Conservation (phyloP, 2,113 vertebrate species). For the Sisor rabdophorus region DNA sequence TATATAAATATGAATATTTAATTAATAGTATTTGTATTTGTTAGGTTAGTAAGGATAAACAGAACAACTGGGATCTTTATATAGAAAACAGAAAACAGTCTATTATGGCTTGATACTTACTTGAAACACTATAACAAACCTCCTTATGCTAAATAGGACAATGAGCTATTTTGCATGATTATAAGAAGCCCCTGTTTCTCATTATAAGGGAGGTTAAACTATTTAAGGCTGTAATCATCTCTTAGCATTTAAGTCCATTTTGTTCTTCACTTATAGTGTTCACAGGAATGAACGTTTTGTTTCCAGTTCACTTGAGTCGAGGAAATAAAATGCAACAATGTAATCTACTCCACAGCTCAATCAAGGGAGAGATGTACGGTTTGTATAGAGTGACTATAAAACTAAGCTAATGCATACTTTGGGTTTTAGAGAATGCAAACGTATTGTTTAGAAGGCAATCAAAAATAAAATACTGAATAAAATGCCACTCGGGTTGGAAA, state of each 20-base stretch:
- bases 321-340: constrained; percentile 29
- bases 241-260: constrained; percentile 36
- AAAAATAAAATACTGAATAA: too few species aligned
- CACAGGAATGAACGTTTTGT: constrained; percentile 36
- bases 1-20: constrained; percentile 19
- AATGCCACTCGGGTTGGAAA: too few species aligned
- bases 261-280: constrained; percentile 31
- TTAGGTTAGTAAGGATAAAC: constrained; percentile 50
- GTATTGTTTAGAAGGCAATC: too few species aligned
- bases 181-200: constrained; percentile 45
- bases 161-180: constrained; percentile 57
- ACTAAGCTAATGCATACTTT: background rate
- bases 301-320: constrained; percentile 37
- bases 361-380: background rate
- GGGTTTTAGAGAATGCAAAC: too few species aligned
- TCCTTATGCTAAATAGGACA: constrained; percentile 62
- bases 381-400: background rate
- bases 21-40: background rate
- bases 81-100: constrained; percentile 65
- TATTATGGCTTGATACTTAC: constrained; percentile 66
- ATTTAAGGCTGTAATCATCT: constrained; percentile 42
- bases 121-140: constrained; percentile 58
- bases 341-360: constrained; percentile 24
- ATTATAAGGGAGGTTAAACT: constrained; percentile 46
- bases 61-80: constrained; percentile 69